These are phyloP conservation scores for Borostomias antarcticus DNA, from an alignment of 2,797 vertebrate genomes.

Conservation along the genomic window DNA sequence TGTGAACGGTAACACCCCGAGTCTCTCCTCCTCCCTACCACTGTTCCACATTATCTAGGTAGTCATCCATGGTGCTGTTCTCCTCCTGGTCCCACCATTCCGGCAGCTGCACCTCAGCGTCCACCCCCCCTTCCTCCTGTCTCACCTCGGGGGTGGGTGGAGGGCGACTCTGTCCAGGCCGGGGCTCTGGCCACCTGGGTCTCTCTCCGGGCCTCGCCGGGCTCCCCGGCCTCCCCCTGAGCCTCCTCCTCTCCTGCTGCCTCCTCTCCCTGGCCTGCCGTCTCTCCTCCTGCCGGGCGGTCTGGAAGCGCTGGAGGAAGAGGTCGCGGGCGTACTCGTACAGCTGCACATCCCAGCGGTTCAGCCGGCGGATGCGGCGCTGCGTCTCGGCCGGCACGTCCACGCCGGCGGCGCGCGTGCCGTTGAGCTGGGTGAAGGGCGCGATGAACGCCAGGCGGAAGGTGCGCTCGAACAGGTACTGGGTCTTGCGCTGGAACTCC, in stretches of 20 bases:
- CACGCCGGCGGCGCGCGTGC: constrained; percentile 89
- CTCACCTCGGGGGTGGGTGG: constrained; percentile 32
- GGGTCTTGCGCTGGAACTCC: constrained; percentile 96
- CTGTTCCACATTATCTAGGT: constrained; percentile 90
- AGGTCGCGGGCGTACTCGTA: constrained; percentile 96
- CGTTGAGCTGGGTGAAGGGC: constrained; percentile 94
- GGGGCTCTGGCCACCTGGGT: constrained; percentile 32
- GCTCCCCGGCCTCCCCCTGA: constrained; percentile 81
- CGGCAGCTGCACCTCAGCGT: constrained; percentile 58
- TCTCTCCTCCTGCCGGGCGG: constrained; percentile 91
- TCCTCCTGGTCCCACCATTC: constrained; percentile 77
- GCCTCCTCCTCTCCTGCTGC: constrained; percentile 87
- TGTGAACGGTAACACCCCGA: constrained; percentile 27
- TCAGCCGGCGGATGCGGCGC: constrained; percentile 86
- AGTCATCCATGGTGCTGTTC: constrained; percentile 73
- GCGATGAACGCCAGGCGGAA: constrained; percentile 95
- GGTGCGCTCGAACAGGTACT: constrained; percentile 95
- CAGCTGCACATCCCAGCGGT: constrained; percentile 92
- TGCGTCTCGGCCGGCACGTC: constrained; percentile 87
- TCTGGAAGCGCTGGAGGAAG: constrained; percentile 95
- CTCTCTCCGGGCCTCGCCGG: constrained; percentile 54
- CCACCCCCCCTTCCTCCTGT: constrained; percentile 44
- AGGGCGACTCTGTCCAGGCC: constrained; percentile 38
- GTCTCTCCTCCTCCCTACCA: constrained; percentile 68
- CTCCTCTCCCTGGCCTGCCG: constrained; percentile 87